phyloP scores from a whole-genome alignment of 2,797 vertebrate genomes.

The Alfaro cultratus region DNA sequence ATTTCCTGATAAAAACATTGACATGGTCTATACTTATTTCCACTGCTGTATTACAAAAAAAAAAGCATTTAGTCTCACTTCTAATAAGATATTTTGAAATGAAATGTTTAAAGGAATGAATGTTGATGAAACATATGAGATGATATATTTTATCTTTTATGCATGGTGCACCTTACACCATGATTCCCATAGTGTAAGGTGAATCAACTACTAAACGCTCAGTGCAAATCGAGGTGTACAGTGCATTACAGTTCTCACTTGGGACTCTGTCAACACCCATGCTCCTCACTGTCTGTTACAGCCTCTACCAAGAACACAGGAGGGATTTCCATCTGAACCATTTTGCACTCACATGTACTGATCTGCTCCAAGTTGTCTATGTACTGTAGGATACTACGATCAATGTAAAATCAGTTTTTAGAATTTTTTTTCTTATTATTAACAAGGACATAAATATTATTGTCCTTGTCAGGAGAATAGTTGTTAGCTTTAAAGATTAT shows the following conservation, averaged over 20 bases:
- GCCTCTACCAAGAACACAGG: slow-evolving; percentile 61
- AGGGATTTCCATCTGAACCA: slow-evolving; percentile 54
- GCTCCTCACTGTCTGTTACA: slow-evolving; percentile 76
- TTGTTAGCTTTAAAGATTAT: slow-evolving; percentile 34
- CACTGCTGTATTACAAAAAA: neutral
- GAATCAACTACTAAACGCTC: slow-evolving; percentile 48
- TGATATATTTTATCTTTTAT: neutral
- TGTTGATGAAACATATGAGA: neutral
- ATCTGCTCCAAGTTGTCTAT: slow-evolving; percentile 36
- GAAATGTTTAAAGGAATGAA: neutral
- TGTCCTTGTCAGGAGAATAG: slow-evolving; percentile 23
- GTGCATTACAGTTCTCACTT: slow-evolving; percentile 72
- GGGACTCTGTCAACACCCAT: slow-evolving; percentile 79
- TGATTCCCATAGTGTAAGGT: no score
- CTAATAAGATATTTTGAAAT: neutral
- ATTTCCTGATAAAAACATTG: neutral
- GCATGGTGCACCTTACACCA: slow-evolving; percentile 33
- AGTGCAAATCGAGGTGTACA: slow-evolving; percentile 78
- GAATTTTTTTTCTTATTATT: slow-evolving; percentile 58
- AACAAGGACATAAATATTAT: slow-evolving; percentile 36
- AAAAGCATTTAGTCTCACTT: neutral
- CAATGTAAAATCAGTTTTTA: slow-evolving; percentile 7
- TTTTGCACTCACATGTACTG: slow-evolving; percentile 37
- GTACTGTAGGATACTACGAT: slow-evolving; percentile 29
- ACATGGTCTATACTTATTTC: neutral